phyloP scores from a whole-genome alignment of 2,113 vertebrate genomes.

The Xyliphius kryptos region DNA sequence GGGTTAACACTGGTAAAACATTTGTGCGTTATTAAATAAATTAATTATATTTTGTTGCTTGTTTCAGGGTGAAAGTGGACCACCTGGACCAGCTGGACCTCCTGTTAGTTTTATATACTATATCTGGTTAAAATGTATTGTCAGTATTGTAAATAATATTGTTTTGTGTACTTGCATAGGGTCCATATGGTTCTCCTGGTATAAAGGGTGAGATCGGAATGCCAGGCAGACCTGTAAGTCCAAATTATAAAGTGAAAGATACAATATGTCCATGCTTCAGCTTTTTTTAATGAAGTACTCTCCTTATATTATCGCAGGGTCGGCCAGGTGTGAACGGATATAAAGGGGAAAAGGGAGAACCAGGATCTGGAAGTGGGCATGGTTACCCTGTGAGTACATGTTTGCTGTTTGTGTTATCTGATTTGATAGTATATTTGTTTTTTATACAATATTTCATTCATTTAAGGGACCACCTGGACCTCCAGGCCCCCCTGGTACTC shows the following conservation, averaged over 20 bases:
- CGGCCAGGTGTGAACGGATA: slow-evolving; percentile 85
- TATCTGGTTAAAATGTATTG: neutral
- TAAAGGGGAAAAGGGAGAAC: slow-evolving; percentile 85
- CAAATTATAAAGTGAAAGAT: neutral
- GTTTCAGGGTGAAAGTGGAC: slow-evolving; percentile 61
- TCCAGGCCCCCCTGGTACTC: slow-evolving; percentile 75
- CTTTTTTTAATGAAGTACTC: neutral
- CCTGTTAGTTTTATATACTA: slow-evolving; percentile 41
- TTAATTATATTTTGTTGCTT: neutral
- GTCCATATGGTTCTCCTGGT: slow-evolving; percentile 67
- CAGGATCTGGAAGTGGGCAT: slow-evolving; percentile 45
- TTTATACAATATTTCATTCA: slow-evolving; percentile 5
- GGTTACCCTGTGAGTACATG: slow-evolving; percentile 65
- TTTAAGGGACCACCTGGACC: slow-evolving; percentile 59
- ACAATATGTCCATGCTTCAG: neutral
- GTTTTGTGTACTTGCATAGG: slow-evolving; percentile 58
- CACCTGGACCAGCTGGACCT: slow-evolving; percentile 58
- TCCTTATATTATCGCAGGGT: slow-evolving; percentile 62
- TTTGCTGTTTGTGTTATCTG: too few relatives aligned
- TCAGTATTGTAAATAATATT: neutral
- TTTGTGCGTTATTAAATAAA: neutral
- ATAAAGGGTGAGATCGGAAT: slow-evolving; percentile 90
- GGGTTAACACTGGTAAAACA: too few relatives aligned
- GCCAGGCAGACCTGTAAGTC: slow-evolving; percentile 86
- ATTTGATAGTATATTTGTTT: neutral